Evolutionary conservation across 1,140 invertebrate genomes (phyloP), one percentile per base, ranked within the genome.

Genomic region (Bombus vancouverensis): DNA sequence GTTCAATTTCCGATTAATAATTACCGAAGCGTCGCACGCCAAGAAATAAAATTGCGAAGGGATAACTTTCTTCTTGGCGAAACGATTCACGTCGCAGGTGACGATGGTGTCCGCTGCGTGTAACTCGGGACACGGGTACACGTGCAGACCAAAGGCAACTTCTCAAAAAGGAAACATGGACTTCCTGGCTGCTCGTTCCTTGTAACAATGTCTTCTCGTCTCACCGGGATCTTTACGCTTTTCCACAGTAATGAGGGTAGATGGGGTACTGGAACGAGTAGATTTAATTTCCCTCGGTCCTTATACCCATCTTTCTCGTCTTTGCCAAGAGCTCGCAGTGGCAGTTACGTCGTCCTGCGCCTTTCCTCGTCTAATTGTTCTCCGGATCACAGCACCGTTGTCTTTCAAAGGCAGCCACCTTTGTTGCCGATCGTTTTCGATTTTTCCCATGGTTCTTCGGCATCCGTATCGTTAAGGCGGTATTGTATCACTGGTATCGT

Each of bases 201-300:
- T 88, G 82, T 80, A 86, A 89, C 88, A 86, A 86, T 76, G 70
- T 89, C 83, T 83, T 73, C 44, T 75, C 88, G 88, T 91, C 83
- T 90, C 81, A 77, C 81, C 87, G 88, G 81, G 90, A 93, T 92
- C 92, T 90, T 91, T 91, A 88, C 91, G 90, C 89, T 93, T 89
- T 90, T 85, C 88, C 86, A 74, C 89, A 82, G 32, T 94, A 93
- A 94, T 92, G 92, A 94, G 91, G 90, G 72, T 81, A 85, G 85
- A 89, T 87, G 86, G 88, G 87, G 86, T 89, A 85, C 73, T 25
- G 66, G 85, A 79, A 89, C 85, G 88, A 81, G 87, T 90, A 90
- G 90, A 94, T 93, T 93, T 92, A 93, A 93, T 94, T 94, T 93
- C 86, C 88, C 87, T 89, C 87, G 75, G 78, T 87, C 71, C 82